Conservation (phyloP, 2,888 invertebrate species). For the Apamea crenata region DNA sequence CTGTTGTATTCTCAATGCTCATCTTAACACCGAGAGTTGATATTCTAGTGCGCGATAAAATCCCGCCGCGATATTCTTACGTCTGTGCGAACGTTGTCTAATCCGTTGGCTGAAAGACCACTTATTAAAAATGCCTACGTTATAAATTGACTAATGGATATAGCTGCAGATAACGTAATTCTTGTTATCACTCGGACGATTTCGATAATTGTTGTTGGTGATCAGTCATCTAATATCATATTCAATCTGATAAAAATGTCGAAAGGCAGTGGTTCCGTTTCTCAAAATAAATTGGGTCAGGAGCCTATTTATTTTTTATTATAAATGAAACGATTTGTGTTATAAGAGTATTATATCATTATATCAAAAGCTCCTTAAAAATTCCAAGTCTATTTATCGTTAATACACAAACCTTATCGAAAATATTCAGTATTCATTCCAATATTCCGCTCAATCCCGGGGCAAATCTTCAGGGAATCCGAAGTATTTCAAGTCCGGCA, state of each 20-base stretch:
- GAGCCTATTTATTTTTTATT: constrained; percentile 5
- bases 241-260: constrained; percentile 16
- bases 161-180: constrained; percentile 3
- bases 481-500: constrained; percentile 72
- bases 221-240: neutral
- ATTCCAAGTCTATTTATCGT: constrained; percentile 19
- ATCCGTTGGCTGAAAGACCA: neutral
- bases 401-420: constrained; percentile 48
- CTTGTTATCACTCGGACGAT: constrained; percentile 19
- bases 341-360: constrained; percentile 33
- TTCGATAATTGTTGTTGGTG: constrained; percentile 24
- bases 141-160: neutral
- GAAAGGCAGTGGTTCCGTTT: neutral
- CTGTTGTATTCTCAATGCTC: neutral
- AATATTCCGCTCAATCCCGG: constrained; percentile 72
- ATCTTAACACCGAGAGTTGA: too few species aligned
- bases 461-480: constrained; percentile 76
- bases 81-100: neutral
- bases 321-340: constrained; percentile 10
- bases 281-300: constrained; percentile 23
- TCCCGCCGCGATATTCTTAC: neutral
- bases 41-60: neutral
- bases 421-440: constrained; percentile 74
- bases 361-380: constrained; percentile 33
- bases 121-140: neutral